These are phyloP conservation scores for Heliconius ismenius DNA, from an alignment of 2,888 invertebrate genomes.

Conservation along the genomic window DNA sequence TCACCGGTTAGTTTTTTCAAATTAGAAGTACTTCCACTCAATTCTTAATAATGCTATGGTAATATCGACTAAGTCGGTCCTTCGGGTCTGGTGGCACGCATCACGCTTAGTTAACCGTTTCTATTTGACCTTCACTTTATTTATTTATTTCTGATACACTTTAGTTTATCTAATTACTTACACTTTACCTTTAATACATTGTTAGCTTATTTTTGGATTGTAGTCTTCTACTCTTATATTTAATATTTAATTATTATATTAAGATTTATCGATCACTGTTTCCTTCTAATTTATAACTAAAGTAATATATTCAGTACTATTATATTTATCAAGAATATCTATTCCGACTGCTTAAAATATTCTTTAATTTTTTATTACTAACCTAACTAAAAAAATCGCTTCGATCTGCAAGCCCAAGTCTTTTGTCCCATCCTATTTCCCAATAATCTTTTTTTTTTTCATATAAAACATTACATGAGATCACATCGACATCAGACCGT, in stretches of 20 bases:
- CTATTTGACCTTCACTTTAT: constrained; percentile 5
- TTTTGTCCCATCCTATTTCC: background rate
- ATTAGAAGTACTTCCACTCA: background rate
- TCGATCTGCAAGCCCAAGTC: background rate
- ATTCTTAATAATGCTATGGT: constrained; percentile 10
- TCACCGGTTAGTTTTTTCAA: constrained; percentile 17
- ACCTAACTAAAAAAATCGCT: background rate
- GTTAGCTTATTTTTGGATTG: background rate
- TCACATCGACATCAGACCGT: constrained; percentile 44
- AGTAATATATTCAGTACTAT: background rate
- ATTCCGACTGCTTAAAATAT: background rate
- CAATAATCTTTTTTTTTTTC: background rate
- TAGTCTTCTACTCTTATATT: background rate
- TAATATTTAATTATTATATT: background rate
- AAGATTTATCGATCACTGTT: background rate
- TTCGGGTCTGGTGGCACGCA: constrained; percentile 8
- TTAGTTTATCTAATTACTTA: background rate
- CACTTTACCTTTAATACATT: background rate
- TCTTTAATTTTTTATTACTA: background rate
- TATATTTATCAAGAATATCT: background rate
- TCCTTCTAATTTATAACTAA: background rate
- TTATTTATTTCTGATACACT: background rate
- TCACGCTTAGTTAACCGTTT: constrained; percentile 5
- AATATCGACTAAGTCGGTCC: constrained; percentile 3
- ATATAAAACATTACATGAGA: constrained; percentile 40